Evolutionary conservation across 2,888 invertebrate species (phyloP), one percentile per base, ranked within the genome.

Genomic region (Lasioglossum figueresi): DNA sequence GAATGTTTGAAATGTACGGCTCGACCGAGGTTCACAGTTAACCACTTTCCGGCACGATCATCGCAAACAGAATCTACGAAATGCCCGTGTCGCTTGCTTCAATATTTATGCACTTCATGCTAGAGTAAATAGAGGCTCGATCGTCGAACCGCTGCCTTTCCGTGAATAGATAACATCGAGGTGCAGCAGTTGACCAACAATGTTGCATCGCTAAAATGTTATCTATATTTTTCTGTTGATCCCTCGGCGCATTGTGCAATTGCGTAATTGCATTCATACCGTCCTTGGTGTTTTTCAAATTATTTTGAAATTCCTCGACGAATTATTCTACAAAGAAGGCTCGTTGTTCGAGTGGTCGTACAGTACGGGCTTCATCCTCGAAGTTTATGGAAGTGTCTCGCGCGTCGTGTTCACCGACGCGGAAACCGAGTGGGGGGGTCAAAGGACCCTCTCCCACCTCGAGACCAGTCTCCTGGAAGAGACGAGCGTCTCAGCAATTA

Each of bases 401-500:
- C 89, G n/a, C 73, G 79, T 68, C 79, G 84, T 72, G 83, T 23
- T 87, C 87, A 75, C 37, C 84, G 80, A 81, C 79, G 82, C 71
- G 85, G 85, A 89, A 88, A 84, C 80, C 84, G 19, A 77, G 40
- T 68, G 66, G 66, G 66, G 59, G 74, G 79, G 84, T 89, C 78
- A 82, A 88, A 88, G 83, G 85, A 77, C 76, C 71, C 66, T 77
- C 76, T 66, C 10, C 73, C 70, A 74, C 68, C 82, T 76, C 45
- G 76, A 80, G 79, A 72, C 72, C 70, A 86, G 82, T 79, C 77
- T 85, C 82, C 79, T 75, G 81, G 80, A 81, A 85, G 71, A 80
- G 87, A 81, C 84, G 85, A 71, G 71, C 78, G 70, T 86, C 83
- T 82, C 80, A 48, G 81, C 84, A 76, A 85, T 89, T 88, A 87